These are phyloP conservation scores for Brachyhypopomus gauderio DNA, from an alignment of 2,113 vertebrate species.

Conservation along the genomic window DNA sequence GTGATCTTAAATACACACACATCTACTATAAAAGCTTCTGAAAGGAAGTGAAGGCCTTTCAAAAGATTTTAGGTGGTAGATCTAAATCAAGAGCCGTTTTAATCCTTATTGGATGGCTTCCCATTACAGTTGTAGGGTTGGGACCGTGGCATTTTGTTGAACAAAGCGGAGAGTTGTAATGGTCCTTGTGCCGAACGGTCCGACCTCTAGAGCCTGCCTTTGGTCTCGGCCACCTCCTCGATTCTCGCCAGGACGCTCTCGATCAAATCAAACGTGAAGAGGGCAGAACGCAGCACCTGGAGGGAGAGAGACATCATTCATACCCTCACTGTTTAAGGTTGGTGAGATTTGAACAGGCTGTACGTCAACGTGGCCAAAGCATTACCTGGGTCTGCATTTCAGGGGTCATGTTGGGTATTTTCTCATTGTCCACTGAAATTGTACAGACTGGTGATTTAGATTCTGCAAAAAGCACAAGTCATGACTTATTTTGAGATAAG, in stretches of 20 bases:
- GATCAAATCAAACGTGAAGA: constrained; percentile 97
- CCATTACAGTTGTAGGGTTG: neutral
- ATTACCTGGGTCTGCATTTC: constrained; percentile 90
- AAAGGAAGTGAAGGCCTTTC: neutral
- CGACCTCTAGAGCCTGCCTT: constrained; percentile 67
- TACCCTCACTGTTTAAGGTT: no score
- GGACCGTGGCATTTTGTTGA: neutral
- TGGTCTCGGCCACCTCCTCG: constrained; percentile 89
- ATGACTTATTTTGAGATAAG: neutral
- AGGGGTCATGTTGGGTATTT: constrained; percentile 83
- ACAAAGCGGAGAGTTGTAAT: neutral
- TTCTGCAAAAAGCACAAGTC: constrained; percentile 22
- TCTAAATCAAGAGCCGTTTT: neutral
- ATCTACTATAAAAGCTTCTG: neutral
- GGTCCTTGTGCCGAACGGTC: neutral
- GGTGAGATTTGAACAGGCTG: no score
- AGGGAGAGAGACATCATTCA: neutral
- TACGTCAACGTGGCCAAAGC: neutral
- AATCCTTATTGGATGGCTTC: neutral
- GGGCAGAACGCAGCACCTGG: constrained; percentile 90
- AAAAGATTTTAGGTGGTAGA: neutral
- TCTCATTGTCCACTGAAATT: constrained; percentile 79
- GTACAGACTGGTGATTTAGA: constrained; percentile 57
- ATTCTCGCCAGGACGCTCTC: constrained; percentile 93
- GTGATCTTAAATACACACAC: neutral